Base-by-base conservation (phyloP, 92 coral and sea anemone genomes). In the Zoanthus solanderi region DNA sequence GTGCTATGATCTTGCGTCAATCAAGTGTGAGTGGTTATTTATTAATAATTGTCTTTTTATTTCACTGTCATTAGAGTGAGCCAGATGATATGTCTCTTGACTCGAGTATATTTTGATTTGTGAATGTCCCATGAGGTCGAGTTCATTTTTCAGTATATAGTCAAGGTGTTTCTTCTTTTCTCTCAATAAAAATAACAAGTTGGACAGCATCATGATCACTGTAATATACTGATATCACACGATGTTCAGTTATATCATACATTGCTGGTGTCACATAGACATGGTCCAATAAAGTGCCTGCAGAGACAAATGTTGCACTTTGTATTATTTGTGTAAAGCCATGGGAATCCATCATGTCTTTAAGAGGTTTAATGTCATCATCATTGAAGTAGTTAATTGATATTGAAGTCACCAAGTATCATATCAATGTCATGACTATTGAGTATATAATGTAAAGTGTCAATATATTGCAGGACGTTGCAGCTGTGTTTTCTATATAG, bases 401-500 rank as follows among this genome's bases (percentile, higher is more conserved):
- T 47, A 60, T 72, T 37, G 72, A 69, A 80, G 71, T 11, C 42
- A 80, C 52, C 72, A 61, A 61, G 29, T 61, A 50, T 50, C 54
- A 81, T 63, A 30, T 84, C 87, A 69, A 71, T 84, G 68, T 61
- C 68, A 61, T 61, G 68, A 61, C 16, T 68, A 71, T 45, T 84
- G 30, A 84, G 79, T 47, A 84, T 67, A 84, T 84, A 44, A 34
- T 81, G 29, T 54, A 81, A 81, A 37, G 71, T 50, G 54, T 80
- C 85, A 23, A 80, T 30, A 80, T 80, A 80, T 60, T 80, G 85
- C 52, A 50, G 60, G 34, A 80, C 52, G 23, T 80, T 80, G 48
- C 61, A 68, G 79, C 46, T 83, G 29, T 65, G n/a, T 69, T 65
- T 65, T 83, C 78, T 34, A 83, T 65, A 47, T 29, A 83, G 87